Base-by-base conservation (phyloP, 2,888 invertebrate genomes). In the Heteromurus nitidus region DNA sequence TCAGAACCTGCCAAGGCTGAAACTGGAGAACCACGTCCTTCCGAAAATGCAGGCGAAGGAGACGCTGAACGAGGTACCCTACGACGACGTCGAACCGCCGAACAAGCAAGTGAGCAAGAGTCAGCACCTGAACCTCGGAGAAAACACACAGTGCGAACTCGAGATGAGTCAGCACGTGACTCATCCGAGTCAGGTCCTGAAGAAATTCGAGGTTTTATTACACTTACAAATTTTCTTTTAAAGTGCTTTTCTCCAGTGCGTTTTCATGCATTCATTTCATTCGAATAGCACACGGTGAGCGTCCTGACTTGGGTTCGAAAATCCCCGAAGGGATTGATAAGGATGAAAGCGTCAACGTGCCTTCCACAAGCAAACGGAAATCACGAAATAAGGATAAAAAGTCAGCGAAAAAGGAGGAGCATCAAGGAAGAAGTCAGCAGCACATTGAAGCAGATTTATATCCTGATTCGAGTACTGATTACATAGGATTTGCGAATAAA, bases 41-140 rank as follows among this genome's bases (percentile, higher is more conserved):
- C n/a, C n/a, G 55, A 53, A 24, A 30, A 69, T 20, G 13, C 36
- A 22, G 74, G 65, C n/a, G 58, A 53, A 58, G 75, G 75, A 2
- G 75, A 75, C 58, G 67, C 67, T 20, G 75, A n/a, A 18, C 67
- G 26, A 42, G 22, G 36, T n/a, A 30, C 2, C 22, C n/a, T 13
- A 24, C 1, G 53, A 20, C 65, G 36, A 0, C 50, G 62, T 28
- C 36, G 47, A 0, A 42, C 42, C 9, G 62, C 22, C 30, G 53
- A 20, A 9, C 53, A 1, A 60, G 16, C 16, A n/a, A 18, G 3
- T 18, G 24, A 42, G 24, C 42, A 42, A 60, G 20, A 22, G 20
- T 42, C 24, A 28, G 60, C 28, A 53, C 9, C 16, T 2, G 30
- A n/a, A 16, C 20, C 16, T n/a, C n/a, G n/a, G n/a, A n/a, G n/a